These are phyloP conservation scores for Isichthys henryi DNA, from an alignment of 2,113 vertebrate species.

Conservation along the genomic window DNA sequence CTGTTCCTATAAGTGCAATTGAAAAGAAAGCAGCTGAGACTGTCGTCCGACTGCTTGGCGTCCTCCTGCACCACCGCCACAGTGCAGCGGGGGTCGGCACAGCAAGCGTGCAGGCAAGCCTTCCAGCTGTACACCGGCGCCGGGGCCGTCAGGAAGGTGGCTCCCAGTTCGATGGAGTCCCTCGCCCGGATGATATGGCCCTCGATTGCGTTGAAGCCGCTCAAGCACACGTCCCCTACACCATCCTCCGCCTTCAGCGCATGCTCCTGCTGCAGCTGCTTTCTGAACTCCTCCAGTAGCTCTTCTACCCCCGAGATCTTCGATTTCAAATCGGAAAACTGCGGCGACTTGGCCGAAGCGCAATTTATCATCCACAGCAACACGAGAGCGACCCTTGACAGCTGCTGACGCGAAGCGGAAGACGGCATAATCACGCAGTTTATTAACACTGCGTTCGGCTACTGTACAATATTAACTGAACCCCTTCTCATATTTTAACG, in stretches of 20 bases:
- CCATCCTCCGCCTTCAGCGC: conserved; percentile 38
- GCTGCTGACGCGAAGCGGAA: conserved; percentile 39
- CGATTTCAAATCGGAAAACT: conserved; percentile 60
- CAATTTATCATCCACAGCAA: conserved; percentile 12
- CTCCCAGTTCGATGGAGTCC: conserved; percentile 81
- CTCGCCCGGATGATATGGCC: conserved; percentile 83
- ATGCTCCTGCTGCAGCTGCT: conserved; percentile 74
- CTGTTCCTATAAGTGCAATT: conserved; percentile 72
- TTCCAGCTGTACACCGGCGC: conserved; percentile 62
- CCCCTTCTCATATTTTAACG: neutral
- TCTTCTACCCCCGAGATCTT: conserved; percentile 75
- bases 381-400: conserved; percentile 28
- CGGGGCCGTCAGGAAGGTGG: conserved; percentile 75
- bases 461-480: conserved; percentile 17
- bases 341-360: conserved; percentile 36
- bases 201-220: conserved; percentile 46
- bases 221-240: conserved; percentile 49
- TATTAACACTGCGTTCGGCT: conserved; percentile 21
- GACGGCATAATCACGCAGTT: conserved; percentile 45
- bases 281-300: conserved; percentile 78
- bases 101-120: conserved; percentile 83
- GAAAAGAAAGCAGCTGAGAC: conserved; percentile 78
- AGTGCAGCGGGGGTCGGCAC: conserved; percentile 73
- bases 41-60: conserved; percentile 39
- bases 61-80: conserved; percentile 76